phyloP scores from a whole-genome alignment of 2,888 invertebrate genomes.

The Cryptocephalus primarius region DNA sequence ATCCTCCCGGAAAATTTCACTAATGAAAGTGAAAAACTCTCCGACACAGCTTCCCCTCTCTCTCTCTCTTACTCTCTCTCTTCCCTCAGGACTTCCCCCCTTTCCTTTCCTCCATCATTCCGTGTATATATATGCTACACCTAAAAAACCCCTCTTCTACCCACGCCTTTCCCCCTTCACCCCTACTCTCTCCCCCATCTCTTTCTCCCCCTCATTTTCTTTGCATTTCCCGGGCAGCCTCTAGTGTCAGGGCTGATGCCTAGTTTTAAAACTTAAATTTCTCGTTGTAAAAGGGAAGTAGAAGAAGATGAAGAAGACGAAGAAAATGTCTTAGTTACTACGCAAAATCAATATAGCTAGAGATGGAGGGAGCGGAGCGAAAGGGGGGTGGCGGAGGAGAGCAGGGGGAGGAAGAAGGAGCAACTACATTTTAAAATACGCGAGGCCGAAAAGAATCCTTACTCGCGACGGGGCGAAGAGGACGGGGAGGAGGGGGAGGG shows the following conservation, averaged over 20 bases:
- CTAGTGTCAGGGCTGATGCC: slow-evolving; percentile 26
- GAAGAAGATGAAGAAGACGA: slow-evolving; percentile 18
- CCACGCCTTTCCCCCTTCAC: neutral
- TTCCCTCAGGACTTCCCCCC: slow-evolving; percentile 20
- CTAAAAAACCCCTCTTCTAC: too few species aligned
- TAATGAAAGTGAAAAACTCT: slow-evolving; percentile 33
- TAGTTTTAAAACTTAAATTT: slow-evolving; percentile 41
- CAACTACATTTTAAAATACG: slow-evolving; percentile 35
- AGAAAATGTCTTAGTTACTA: slow-evolving; percentile 37
- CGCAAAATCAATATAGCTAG: slow-evolving; percentile 39
- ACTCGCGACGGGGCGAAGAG: slow-evolving; percentile 6
- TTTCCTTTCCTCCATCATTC: neutral
- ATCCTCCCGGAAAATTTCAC: slow-evolving; percentile 19
- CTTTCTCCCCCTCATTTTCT: slow-evolving; percentile 26
- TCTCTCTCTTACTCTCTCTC: slow-evolving; percentile 13
- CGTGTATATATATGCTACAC: too few species aligned
- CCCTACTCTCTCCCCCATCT: slow-evolving; percentile 8
- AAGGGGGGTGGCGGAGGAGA: slow-evolving; percentile 26
- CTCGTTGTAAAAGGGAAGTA: slow-evolving; percentile 11
- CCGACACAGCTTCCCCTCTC: slow-evolving; percentile 12
- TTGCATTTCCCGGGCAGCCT: slow-evolving; percentile 28
- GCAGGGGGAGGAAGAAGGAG: too few species aligned
- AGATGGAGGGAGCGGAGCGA: slow-evolving; percentile 26
- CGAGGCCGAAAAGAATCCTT: slow-evolving; percentile 25
- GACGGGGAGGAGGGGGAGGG: too few species aligned